phyloP scores from a whole-genome alignment of 2,113 vertebrate species.

The Leucopsar rothschildi region DNA sequence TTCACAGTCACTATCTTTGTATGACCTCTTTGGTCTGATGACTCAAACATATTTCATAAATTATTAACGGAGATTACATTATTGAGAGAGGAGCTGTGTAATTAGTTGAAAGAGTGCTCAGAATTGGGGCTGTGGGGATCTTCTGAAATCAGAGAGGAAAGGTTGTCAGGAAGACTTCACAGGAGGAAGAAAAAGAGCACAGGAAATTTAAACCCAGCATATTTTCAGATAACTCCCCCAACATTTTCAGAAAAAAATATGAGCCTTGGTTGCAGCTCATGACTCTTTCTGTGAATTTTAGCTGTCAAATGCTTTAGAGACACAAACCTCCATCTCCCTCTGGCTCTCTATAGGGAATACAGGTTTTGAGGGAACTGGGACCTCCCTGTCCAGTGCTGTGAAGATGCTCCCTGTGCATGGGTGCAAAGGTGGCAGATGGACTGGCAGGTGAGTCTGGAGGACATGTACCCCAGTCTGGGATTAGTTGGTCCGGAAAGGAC shows the following conservation, averaged over 20 bases:
- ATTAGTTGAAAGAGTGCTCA: neutral
- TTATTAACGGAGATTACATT: neutral
- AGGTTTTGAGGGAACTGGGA: neutral
- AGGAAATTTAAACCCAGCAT: neutral
- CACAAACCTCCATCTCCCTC: neutral
- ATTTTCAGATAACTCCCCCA: neutral
- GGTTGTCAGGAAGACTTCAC: neutral
- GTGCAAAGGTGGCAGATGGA: neutral
- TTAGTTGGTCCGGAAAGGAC: neutral
- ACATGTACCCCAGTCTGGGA: accelerated
- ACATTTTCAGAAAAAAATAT: neutral
- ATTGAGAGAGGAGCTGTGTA: neutral
- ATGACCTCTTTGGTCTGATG: conserved; percentile 24
- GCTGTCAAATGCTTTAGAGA: neutral
- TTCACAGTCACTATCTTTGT: neutral
- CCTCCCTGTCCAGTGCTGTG: neutral
- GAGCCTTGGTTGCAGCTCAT: neutral
- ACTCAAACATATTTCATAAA: conserved; percentile 20
- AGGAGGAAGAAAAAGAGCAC: neutral
- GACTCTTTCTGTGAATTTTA: neutral
- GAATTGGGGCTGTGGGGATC: neutral
- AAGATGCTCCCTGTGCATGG: neutral
- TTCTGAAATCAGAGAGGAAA: neutral
- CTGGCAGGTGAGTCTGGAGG: neutral
- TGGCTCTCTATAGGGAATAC: neutral